Conservation (phyloP, 1,140 invertebrate species). For the Conus betulinus region DNA sequence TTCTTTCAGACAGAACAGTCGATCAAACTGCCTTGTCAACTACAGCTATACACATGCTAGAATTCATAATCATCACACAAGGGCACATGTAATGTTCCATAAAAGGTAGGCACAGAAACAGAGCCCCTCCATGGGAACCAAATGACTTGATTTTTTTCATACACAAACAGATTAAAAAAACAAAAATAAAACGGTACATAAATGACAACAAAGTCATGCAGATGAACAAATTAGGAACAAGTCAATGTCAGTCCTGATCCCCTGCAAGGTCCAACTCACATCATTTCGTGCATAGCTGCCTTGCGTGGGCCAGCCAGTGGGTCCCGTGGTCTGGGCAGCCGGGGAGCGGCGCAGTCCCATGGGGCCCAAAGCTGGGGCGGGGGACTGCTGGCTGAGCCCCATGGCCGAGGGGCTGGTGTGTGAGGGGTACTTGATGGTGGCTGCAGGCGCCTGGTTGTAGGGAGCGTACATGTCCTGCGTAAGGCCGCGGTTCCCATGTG, state of each 20-base stretch:
- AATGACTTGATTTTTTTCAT: background rate
- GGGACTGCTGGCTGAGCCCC: conserved; percentile 50
- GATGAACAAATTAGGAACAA: background rate
- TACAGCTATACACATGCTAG: too few species aligned
- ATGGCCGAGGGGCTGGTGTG: conserved; percentile 56
- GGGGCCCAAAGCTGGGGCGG: conserved; percentile 43
- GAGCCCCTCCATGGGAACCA: background rate
- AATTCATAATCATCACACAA: too few species aligned
- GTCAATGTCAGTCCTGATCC: background rate
- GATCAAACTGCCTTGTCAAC: too few species aligned
- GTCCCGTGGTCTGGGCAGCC: conserved; percentile 36
- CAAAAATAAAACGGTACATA: background rate
- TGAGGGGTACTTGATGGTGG: conserved; percentile 65
- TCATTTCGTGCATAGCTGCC: conserved; percentile 58
- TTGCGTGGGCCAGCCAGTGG: conserved; percentile 50
- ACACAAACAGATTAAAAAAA: too few species aligned
- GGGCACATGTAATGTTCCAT: background rate
- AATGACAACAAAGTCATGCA: background rate
- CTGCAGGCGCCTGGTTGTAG: conserved; percentile 50
- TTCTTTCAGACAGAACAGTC: too few species aligned
- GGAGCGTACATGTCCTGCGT: conserved; percentile 49
- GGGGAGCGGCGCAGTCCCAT: conserved; percentile 58
- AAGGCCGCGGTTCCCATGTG: conserved; percentile 45
- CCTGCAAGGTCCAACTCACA: conserved; percentile 41
- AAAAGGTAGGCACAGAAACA: background rate